Base-by-base conservation (phyloP, 2,113 vertebrate genomes). In the Mola mola region DNA sequence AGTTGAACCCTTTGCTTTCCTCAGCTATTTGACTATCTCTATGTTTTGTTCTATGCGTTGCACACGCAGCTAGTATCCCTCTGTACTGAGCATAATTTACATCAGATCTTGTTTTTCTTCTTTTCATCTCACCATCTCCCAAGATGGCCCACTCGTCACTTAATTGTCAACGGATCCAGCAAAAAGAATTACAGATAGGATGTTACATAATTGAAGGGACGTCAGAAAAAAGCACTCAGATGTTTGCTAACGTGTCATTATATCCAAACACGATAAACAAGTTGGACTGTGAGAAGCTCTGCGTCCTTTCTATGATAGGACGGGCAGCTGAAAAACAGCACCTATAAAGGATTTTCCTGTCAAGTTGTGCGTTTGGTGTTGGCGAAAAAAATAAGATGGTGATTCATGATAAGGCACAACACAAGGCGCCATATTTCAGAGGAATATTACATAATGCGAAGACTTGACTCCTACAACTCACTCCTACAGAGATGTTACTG, bases 381-480 rank as follows among this genome's bases (percentile, higher is more conserved):
- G 6, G 12, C 4, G 15, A n/a, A n/a, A n/a, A n/a, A 49, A 24
- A 42, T 49, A 48, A 51, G 31, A 55, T 67, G n/a, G 22, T 57
- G 44, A 76, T 40, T 66, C 31, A 48, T 28, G 31, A 55, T 50
- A 48, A 73, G 17, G 22, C 50, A 24, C 48, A 41, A 40, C 43
- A 51, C 6, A 56, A 42, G 31, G 33, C 22, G n/a, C 16, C 24
- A 8, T 11, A 13, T 71, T 72, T 80, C 31, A 63, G 55, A 71
- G 31, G 21, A 40, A 10, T 34, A 22, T 82, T 74, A 74, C 2
- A 3, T 57, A 79, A 85, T 22, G 50, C 34, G 48, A 31, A 42
- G 56, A 66, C 47, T 60, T 51, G 16, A 72, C 72, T 80, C 64
- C 66, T 51, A 72, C 76, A 53, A 9, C 33, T 31, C 22, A 68